Percentiles rank a stretch among this genome's conserved stretches.
Evolutionary conservation across 2,888 invertebrate genomes (phyloP).

Genomic region (Eupelmus urozonus): DNA sequence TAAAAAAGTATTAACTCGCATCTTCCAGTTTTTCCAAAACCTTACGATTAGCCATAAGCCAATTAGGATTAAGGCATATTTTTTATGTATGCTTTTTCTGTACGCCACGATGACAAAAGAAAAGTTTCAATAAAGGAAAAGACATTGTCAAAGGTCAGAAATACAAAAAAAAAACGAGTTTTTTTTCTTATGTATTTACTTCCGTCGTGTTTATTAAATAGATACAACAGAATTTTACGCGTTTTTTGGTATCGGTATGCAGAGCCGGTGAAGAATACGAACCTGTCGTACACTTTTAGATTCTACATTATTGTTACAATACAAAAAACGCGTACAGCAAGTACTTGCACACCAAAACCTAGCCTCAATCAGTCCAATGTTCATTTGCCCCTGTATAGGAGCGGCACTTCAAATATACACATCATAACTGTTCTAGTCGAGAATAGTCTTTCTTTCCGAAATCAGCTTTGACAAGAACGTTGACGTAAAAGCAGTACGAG

Average conservation of each 20-base stretch:
- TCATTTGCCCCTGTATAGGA: slow-evolving; percentile 38
- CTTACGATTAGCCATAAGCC: slow-evolving; percentile 57
- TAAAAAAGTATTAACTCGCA: slow-evolving; percentile 66
- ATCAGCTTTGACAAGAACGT: slow-evolving; percentile 16
- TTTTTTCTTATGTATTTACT: slow-evolving; percentile 39
- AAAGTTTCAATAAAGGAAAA: slow-evolving; percentile 64
- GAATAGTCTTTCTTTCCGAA: slow-evolving; percentile 10
- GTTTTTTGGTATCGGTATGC: slow-evolving; percentile 43
- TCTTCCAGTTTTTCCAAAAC: slow-evolving; percentile 70
- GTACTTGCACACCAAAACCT: slow-evolving; percentile 47
- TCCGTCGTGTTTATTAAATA: slow-evolving; percentile 43
- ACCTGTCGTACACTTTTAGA: slow-evolving; percentile 45
- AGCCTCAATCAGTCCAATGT: slow-evolving; percentile 48
- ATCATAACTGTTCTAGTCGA: slow-evolving; percentile 17
- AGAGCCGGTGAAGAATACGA: slow-evolving; percentile 51
- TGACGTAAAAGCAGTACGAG: slow-evolving; percentile 44
- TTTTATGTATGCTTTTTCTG: slow-evolving; percentile 78
- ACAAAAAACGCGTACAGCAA: slow-evolving; percentile 47
- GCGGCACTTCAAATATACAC: slow-evolving; percentile 58
- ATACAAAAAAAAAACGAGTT: slow-evolving; percentile 9
- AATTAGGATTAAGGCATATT: slow-evolving; percentile 74
- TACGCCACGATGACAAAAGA: slow-evolving; percentile 70
- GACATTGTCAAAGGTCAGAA: slow-evolving; percentile 53
- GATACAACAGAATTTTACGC: slow-evolving; percentile 54
- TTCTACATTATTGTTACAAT: slow-evolving; percentile 24